Evolutionary conservation across 2,113 vertebrate genomes (phyloP), one percentile per base, ranked within the genome.

Genomic region (Eclectus roratus): DNA sequence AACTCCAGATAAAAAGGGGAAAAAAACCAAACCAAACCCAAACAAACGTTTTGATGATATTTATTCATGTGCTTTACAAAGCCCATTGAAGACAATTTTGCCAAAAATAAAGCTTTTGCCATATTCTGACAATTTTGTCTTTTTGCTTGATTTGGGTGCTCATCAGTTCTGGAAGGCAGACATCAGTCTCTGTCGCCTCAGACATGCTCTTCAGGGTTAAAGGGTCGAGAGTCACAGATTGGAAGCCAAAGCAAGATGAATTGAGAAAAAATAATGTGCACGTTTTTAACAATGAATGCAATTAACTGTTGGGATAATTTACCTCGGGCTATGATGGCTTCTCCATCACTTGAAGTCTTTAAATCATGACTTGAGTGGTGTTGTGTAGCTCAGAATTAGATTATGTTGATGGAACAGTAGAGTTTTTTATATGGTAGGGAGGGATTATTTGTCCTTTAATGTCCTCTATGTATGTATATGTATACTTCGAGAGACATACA

Each of bases 231-330:
- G 88, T 17, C 83, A 16, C 66, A 56, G 66, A 63, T 27, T 83
- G 72, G 83, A 56, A 91, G 79, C 28, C 37, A 25, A 63, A 73
- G 46, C 13, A 11, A 87, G 60, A 83, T 60, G 78, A 66, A 82
- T 49, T 3, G 63, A 52, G 78, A 10, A 28, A 49, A 53, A 82
- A 72, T 12, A 50, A 46, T 3, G 28, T 9, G 33, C 7, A 1
- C 8, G 1, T 13, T 69, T 83, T 83, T 52, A 69, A 72, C 72
- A 63, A 70, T 68, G 65, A 63, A 55, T 23, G 83, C 61, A 83
- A 82, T 91, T 94, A 91, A 91, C 72, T 27, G 21, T 23, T 46
- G 53, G 78, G 66, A 69, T 69, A 73, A 94, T 68, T 79, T 41
- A 74, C 66, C 66, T 63, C 12, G 0, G 72, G 72, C 25, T 56